A percentile compares a stretch with the other conserved stretches of the same genome.
Conservation (phyloP, 2,797 vertebrate species). For the Catamblyrhynchus diadema region DNA sequence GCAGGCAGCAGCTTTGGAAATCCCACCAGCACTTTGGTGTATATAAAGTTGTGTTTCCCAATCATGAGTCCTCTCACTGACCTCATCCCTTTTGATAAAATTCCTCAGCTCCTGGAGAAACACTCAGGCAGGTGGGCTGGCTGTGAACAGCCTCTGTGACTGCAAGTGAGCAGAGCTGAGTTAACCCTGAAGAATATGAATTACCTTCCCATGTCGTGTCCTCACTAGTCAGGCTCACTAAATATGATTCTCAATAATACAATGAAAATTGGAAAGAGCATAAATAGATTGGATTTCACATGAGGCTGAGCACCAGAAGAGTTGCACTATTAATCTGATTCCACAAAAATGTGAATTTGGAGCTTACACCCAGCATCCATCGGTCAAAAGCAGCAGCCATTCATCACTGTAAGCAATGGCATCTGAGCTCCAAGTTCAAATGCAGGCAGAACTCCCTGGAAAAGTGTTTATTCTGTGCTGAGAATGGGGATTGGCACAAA, state of each 20-base stretch:
- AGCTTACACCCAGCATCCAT: neutral
- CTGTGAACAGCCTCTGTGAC: neutral
- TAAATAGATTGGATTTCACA: neutral
- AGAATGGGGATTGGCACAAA: neutral
- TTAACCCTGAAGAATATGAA: neutral
- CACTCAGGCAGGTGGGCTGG: neutral
- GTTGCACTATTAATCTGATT: neutral
- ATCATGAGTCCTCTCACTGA: neutral
- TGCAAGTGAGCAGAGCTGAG: neutral
- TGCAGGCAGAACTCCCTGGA: neutral
- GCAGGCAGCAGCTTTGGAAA: neutral
- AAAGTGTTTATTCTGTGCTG: neutral
- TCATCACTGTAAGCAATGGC: neutral
- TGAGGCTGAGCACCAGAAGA: neutral
- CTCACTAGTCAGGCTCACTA: neutral
- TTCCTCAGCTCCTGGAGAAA: neutral
- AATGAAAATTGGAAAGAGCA: neutral
- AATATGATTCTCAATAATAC: neutral
- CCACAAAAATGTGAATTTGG: neutral
- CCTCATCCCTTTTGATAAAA: neutral
- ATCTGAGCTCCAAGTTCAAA: neutral
- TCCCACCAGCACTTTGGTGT: rapidly evolving
- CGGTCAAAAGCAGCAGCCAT: neutral
- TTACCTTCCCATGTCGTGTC: neutral
- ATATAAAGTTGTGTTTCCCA: neutral